Percentiles rank a stretch among this genome's conserved stretches.
Evolutionary conservation across 2,797 vertebrate species (phyloP).

Genomic region (Muraenolepis orangiensis): DNA sequence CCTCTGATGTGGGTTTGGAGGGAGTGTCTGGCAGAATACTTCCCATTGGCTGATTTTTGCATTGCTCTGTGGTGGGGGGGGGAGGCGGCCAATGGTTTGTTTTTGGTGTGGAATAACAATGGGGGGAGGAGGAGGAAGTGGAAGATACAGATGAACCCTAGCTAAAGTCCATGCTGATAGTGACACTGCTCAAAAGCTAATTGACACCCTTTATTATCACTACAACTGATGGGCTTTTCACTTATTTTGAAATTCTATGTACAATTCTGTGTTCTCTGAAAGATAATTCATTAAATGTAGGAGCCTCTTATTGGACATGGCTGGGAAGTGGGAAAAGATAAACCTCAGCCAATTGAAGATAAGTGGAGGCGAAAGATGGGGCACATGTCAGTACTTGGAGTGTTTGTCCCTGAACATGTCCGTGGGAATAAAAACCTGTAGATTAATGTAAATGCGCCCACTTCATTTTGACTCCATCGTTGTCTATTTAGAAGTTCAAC

Average conservation of each 20-base stretch:
- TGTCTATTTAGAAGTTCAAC: neutral
- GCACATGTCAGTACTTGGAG: neutral
- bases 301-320: neutral
- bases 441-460: too few species aligned
- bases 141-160: conserved; percentile 18
- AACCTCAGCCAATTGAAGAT: neutral
- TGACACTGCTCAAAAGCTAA: neutral
- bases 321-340: neutral
- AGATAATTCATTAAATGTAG: neutral
- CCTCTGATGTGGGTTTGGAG: conserved; percentile 13
- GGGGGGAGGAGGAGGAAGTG: too few species aligned
- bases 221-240: conserved; percentile 18
- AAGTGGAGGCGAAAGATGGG: neutral
- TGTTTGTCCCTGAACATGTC: neutral
- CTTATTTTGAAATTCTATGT: neutral
- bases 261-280: neutral
- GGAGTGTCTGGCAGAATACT: conserved; percentile 42
- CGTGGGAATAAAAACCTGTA: neutral
- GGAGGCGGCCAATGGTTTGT: conserved; percentile 45
- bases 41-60: conserved; percentile 55
- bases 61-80: neutral
- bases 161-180: conserved; percentile 69
- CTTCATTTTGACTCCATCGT: neutral
- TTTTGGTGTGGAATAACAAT: conserved; percentile 36
- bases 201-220: conserved; percentile 27